Percentiles rank a stretch among this genome's conserved stretches.
Evolutionary conservation across 2,113 vertebrate species (phyloP).

Genomic region (Chloroceryle aenea): DNA sequence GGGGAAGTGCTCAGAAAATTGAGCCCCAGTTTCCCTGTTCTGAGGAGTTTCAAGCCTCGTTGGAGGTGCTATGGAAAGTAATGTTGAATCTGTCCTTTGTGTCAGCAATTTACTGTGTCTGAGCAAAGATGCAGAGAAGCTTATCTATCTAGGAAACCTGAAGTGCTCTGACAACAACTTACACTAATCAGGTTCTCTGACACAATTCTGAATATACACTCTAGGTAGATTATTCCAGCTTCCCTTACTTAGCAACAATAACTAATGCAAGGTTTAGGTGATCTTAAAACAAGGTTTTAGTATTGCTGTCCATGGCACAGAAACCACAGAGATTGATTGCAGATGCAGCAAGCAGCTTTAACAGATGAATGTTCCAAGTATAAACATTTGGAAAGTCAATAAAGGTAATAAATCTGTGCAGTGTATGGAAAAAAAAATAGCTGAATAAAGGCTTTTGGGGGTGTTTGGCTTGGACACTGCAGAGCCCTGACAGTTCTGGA

Average conservation of each 20-base stretch:
- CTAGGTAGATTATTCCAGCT: background rate
- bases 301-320: background rate
- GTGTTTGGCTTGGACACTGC: background rate
- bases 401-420: slow-evolving; percentile 60
- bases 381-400: slow-evolving; percentile 59
- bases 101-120: background rate
- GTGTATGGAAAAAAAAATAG: background rate
- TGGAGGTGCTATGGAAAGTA: background rate
- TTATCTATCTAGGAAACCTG: background rate
- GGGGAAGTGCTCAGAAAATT: background rate
- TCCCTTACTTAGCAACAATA: background rate
- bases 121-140: background rate
- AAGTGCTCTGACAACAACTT: background rate
- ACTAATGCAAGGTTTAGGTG: background rate
- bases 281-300: slow-evolving; percentile 10
- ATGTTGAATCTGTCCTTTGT: background rate
- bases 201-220: background rate
- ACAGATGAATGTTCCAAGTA: slow-evolving; percentile 49
- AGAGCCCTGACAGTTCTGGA: background rate
- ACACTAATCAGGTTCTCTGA: background rate
- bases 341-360: slow-evolving; percentile 41
- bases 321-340: slow-evolving; percentile 30
- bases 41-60: background rate
- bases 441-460: slow-evolving; percentile 38
- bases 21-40: background rate